Conservation (phyloP, 2,888 invertebrate genomes). For the Lathronympha strigana region DNA sequence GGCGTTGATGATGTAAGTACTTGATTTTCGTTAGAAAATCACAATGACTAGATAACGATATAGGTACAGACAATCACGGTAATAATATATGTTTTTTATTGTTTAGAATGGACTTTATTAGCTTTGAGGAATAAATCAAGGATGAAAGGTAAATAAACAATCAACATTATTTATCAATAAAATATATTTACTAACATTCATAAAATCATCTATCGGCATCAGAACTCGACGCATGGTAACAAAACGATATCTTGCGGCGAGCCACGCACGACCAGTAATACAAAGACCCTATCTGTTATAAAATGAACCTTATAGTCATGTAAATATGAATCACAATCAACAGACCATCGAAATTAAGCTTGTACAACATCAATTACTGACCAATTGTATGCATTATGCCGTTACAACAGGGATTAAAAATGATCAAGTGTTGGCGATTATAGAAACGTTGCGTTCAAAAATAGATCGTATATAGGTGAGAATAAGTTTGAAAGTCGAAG, state of each 20-base stretch:
- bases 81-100: too few relatives aligned
- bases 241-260: slow-evolving; percentile 52
- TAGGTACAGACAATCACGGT: too few relatives aligned
- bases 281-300: slow-evolving; percentile 11
- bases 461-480: not conserved
- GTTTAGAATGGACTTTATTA: too few relatives aligned
- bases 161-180: slow-evolving; percentile 63
- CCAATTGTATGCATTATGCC: too few relatives aligned
- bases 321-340: slow-evolving; percentile 21
- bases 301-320: not conserved
- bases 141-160: slow-evolving; percentile 51
- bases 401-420: too few relatives aligned
- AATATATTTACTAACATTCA: slow-evolving; percentile 77
- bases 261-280: slow-evolving; percentile 33
- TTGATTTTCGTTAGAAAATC: too few relatives aligned
- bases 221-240: slow-evolving; percentile 57
- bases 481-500: not conserved
- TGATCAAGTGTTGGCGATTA: too few relatives aligned
- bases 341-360: not conserved
- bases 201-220: slow-evolving; percentile 66
- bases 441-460: not conserved
- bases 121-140: too few relatives aligned
- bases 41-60: too few relatives aligned
- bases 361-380: not conserved
- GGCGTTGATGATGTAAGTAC: too few relatives aligned